Evolutionary conservation across 2,113 vertebrate genomes (phyloP).

Genomic region (Sinocyclocheilus anshuiensis): DNA sequence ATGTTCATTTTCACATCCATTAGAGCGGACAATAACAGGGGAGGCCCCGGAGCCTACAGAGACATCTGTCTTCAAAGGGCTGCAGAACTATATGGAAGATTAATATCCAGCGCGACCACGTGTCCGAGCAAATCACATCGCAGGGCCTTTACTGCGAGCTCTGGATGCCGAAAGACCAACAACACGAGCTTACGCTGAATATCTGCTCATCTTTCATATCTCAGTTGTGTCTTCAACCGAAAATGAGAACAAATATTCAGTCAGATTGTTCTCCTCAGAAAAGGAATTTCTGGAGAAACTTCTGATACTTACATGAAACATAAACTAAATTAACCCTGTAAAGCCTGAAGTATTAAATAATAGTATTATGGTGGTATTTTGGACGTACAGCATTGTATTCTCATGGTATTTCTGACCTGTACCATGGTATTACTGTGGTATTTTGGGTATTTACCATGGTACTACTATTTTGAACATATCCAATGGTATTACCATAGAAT

Average conservation of each 20-base stretch:
- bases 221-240: not conserved
- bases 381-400: too few species aligned
- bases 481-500: too few species aligned
- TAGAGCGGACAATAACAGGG: slow-evolving; percentile 90
- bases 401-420: too few species aligned
- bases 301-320: too few species aligned
- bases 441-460: too few species aligned
- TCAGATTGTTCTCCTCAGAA: not conserved
- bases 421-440: too few species aligned
- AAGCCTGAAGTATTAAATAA: too few species aligned
- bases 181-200: too few species aligned
- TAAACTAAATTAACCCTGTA: too few species aligned
- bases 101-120: slow-evolving; percentile 63
- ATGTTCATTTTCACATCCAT: slow-evolving; percentile 89
- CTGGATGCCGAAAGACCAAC: not conserved
- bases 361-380: too few species aligned
- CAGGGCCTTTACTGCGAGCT: slow-evolving; percentile 46
- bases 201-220: not conserved
- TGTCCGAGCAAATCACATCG: slow-evolving; percentile 67
- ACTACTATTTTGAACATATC: too few species aligned
- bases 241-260: not conserved
- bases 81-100: slow-evolving; percentile 67
- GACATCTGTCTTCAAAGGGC: slow-evolving; percentile 77
- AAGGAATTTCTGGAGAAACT: too few species aligned
- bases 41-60: slow-evolving; percentile 77